phyloP scores from a whole-genome alignment of 2,797 vertebrate species.

The Graptemys geographica region DNA sequence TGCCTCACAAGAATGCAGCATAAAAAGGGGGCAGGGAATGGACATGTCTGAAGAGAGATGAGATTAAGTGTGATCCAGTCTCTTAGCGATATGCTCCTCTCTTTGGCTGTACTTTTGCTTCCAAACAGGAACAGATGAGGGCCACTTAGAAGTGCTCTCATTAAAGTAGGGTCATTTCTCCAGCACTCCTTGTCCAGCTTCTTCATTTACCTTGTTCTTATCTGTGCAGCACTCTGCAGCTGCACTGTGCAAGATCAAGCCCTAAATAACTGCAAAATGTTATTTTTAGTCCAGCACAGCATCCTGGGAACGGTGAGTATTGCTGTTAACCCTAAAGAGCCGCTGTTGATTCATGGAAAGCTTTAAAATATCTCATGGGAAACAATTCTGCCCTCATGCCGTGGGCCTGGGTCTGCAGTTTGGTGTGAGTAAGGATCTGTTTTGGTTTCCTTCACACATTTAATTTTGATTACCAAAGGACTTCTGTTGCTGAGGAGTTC shows the following conservation, averaged over 20 bases:
- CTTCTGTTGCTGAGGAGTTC: neutral
- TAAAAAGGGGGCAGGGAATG: neutral
- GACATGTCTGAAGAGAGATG: neutral
- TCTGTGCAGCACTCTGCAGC: neutral
- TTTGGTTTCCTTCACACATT: neutral
- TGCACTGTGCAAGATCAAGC: neutral
- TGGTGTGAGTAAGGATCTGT: neutral
- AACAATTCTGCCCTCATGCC: neutral
- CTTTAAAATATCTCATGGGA: neutral
- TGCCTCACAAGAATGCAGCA: neutral
- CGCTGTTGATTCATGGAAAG: neutral
- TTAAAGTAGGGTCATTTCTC: neutral
- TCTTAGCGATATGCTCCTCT: neutral
- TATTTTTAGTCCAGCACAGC: neutral
- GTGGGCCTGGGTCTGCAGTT: neutral
- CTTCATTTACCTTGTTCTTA: neutral
- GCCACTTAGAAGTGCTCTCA: neutral
- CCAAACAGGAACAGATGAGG: neutral
- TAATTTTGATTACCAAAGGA: neutral
- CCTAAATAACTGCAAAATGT: rapidly evolving
- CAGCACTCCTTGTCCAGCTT: neutral
- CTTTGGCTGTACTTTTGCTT: neutral
- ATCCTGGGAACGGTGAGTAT: neutral
- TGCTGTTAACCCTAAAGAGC: neutral
- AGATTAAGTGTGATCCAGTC: neutral